These are phyloP conservation scores for Actenoides lindsayi DNA, from an alignment of 2,113 vertebrate genomes.

Conservation along the genomic window DNA sequence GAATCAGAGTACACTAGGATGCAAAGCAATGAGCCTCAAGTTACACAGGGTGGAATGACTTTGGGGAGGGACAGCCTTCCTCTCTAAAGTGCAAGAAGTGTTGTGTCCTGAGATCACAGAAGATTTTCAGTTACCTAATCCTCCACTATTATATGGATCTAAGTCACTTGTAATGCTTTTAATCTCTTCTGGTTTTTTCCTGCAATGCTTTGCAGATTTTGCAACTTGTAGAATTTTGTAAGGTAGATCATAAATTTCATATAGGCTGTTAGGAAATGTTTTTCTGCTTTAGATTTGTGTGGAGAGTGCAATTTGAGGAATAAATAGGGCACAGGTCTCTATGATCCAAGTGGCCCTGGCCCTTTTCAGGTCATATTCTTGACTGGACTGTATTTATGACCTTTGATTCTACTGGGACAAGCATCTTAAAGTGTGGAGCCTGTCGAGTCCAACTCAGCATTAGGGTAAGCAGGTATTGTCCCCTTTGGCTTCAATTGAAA, in stretches of 20 bases:
- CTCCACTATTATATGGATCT: not conserved
- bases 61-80: not conserved
- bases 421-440: not conserved
- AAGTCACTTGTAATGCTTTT: not conserved
- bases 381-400: not conserved
- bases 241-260: conserved; percentile 32
- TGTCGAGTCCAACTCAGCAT: not conserved
- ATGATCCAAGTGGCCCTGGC: not conserved
- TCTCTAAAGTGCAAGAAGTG: not conserved
- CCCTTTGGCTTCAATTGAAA: not conserved
- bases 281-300: not conserved
- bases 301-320: not conserved
- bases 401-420: not conserved
- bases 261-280: conserved; percentile 28
- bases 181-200: not conserved
- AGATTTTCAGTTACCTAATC: not conserved
- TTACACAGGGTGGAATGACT: not conserved
- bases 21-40: not conserved
- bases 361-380: not conserved
- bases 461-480: not conserved
- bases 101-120: not conserved
- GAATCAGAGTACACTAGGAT: not conserved
- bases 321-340: not conserved
- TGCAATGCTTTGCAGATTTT: conserved; percentile 37
- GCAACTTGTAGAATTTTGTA: conserved; percentile 55